Conservation (phyloP, 2,113 vertebrate species). For the Calyptommatus sinebrachiatus region DNA sequence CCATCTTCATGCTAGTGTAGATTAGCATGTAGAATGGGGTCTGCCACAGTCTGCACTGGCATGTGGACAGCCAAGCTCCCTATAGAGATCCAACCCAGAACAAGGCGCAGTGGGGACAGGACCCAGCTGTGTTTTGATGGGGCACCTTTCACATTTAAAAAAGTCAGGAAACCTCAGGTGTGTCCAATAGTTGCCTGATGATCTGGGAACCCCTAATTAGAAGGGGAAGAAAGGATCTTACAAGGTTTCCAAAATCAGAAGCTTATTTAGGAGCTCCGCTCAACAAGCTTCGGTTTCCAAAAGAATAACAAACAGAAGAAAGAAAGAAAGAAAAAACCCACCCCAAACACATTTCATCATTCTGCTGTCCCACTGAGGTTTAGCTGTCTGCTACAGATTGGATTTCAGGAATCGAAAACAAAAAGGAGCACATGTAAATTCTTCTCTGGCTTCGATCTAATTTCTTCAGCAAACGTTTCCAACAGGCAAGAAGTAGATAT, state of each 20-base stretch:
- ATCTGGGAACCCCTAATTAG: background rate
- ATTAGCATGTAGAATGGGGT: no score
- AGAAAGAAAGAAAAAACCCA: background rate
- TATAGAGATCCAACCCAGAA: no score
- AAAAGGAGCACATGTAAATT: conserved; percentile 50
- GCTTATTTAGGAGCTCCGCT: conserved; percentile 32
- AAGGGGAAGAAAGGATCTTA: conserved; percentile 18
- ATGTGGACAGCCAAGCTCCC: no score
- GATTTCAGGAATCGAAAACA: conserved; percentile 55
- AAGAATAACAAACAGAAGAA: no score
- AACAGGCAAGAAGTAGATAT: conserved; percentile 70
- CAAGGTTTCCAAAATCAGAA: conserved; percentile 51
- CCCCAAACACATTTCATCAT: conserved; percentile 45
- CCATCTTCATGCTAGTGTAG: no score
- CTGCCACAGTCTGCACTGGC: no score
- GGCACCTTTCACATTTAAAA: no score
- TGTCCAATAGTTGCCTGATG: no score
- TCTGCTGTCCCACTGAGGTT: conserved; percentile 40
- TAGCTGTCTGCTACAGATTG: conserved; percentile 55
- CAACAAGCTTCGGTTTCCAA: conserved; percentile 7
- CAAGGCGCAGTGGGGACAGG: no score
- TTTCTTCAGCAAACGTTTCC: conserved; percentile 68
- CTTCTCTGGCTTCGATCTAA: conserved; percentile 73
- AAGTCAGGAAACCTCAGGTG: conserved; percentile 49
- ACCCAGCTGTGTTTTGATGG: no score